These are phyloP conservation scores for Bombyx huttoni DNA, from an alignment of 2,888 invertebrate genomes.

Conservation along the genomic window DNA sequence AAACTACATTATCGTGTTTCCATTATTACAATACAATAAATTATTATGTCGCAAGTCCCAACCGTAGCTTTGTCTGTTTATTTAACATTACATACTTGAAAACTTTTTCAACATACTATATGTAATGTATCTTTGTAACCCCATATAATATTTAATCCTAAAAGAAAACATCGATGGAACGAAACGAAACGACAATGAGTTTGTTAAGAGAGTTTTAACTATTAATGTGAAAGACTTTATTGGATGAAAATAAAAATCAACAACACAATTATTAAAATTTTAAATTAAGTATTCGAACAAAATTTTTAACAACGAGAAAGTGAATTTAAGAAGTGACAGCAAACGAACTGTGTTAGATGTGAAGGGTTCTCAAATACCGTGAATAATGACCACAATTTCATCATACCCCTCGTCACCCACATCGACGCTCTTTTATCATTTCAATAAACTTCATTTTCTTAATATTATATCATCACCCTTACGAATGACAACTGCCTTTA, in stretches of 20 bases:
- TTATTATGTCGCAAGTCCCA: background rate
- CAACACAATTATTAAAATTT: too few relatives aligned
- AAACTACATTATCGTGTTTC: background rate
- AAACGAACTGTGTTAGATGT: slow-evolving; percentile 21
- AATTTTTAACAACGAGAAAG: background rate
- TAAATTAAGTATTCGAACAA: too few relatives aligned
- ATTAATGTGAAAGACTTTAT: too few relatives aligned
- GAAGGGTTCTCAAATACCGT: slow-evolving; percentile 19
- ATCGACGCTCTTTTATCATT: slow-evolving; percentile 21
- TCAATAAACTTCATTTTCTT: slow-evolving; percentile 18
- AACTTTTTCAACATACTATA: too few relatives aligned
- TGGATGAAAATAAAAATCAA: too few relatives aligned
- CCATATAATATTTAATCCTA: too few relatives aligned
- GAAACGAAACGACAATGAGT: too few relatives aligned
- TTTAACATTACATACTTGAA: too few relatives aligned
- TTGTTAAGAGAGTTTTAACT: too few relatives aligned
- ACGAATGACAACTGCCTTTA: background rate
- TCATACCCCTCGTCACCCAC: slow-evolving; percentile 22
- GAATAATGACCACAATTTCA: slow-evolving; percentile 34
- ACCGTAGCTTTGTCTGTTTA: too few relatives aligned
- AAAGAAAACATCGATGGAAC: too few relatives aligned
- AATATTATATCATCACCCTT: background rate
- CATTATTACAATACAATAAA: background rate
- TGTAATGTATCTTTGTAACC: too few relatives aligned
- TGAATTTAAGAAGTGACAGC: slow-evolving; percentile 7